A percentile compares a stretch with the other conserved stretches of the same genome.
Evolutionary conservation across 2,113 vertebrate species (phyloP).

Genomic region (Vimba vimba): DNA sequence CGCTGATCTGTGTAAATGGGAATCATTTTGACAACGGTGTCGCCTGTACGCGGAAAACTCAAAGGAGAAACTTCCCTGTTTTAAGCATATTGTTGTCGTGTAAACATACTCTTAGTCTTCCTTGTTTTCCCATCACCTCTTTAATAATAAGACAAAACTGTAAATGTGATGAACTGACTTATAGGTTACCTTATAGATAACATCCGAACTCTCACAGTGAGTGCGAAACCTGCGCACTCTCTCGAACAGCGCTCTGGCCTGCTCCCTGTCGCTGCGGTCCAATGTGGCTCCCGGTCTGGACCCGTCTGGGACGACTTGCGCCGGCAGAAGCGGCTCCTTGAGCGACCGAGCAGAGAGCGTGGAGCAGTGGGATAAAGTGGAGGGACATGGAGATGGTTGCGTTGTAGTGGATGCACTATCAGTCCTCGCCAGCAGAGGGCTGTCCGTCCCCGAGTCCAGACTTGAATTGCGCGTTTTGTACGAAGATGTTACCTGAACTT

Average conservation of each 20-base stretch:
- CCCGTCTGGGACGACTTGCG: constrained; percentile 45
- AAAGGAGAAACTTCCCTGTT: no score
- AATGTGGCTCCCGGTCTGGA: constrained; percentile 65
- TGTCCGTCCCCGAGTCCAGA: constrained; percentile 69
- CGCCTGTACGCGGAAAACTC: no score
- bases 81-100: no score
- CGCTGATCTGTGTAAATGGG: no score
- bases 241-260: constrained; percentile 82
- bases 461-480: constrained; percentile 57
- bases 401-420: constrained; percentile 30
- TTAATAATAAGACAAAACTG: neutral
- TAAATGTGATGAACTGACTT: neutral
- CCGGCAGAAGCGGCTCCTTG: constrained; percentile 28
- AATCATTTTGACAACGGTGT: no score
- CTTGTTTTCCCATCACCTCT: no score
- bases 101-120: no score
- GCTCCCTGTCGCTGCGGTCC: constrained; percentile 80
- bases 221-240: constrained; percentile 77
- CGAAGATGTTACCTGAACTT: neutral
- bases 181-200: constrained; percentile 76
- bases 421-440: constrained; percentile 64
- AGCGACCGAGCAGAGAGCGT: constrained; percentile 45
- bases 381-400: constrained; percentile 69
- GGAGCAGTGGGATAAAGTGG: constrained; percentile 61
- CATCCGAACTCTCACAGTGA: constrained; percentile 78